Conservation (phyloP, 2,797 vertebrate genomes). For the Poeciliopsis infans region DNA sequence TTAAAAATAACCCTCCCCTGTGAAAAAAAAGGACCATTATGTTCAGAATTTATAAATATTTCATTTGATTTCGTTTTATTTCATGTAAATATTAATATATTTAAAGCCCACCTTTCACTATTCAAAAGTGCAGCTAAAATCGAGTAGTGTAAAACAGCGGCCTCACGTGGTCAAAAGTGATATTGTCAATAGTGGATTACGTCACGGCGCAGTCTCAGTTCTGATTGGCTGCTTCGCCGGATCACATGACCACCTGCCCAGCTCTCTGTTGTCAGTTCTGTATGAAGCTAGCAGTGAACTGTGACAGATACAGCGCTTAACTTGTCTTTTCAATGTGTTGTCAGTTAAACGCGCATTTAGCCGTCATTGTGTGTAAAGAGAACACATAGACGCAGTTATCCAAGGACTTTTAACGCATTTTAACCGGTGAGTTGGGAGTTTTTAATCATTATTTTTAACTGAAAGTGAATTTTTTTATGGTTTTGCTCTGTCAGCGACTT, state of each 20-base stretch:
- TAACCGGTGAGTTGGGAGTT: conserved; percentile 28
- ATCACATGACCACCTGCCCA: conserved; percentile 44
- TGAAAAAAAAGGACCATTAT: no score
- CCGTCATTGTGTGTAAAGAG: accelerated
- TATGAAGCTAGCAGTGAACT: not conserved
- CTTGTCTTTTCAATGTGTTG: not conserved
- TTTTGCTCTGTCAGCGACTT: conserved; percentile 42
- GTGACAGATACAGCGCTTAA: accelerated
- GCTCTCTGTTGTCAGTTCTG: not conserved
- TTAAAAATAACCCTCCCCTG: no score
- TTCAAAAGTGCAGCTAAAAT: not conserved
- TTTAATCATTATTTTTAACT: accelerated
- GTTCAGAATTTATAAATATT: not conserved
- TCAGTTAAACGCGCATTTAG: not conserved
- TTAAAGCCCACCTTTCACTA: no score
- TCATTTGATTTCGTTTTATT: not conserved
- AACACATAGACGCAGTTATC: accelerated
- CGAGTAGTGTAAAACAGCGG: not conserved
- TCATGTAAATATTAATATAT: not conserved
- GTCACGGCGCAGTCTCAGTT: conserved; percentile 2
- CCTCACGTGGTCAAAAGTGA: not conserved
- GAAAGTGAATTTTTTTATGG: conserved; percentile 17
- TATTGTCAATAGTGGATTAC: not conserved
- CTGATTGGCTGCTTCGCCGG: conserved; percentile 26
- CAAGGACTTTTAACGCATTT: accelerated